phyloP scores from a whole-genome alignment of 2,888 invertebrate species.

The Cantharis flavilabris region DNA sequence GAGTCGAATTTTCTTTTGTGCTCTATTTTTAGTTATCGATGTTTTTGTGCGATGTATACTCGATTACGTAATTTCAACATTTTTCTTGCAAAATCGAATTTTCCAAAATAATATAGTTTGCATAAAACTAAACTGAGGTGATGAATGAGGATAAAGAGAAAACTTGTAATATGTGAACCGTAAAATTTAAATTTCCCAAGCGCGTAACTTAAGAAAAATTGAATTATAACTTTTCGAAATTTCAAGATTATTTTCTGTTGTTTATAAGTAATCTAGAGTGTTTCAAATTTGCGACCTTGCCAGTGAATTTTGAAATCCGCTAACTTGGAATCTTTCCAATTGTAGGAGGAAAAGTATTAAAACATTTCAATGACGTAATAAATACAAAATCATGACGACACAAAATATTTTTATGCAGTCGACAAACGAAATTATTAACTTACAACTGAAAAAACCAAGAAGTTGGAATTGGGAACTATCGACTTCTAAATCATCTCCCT shows the following conservation, averaged over 20 bases:
- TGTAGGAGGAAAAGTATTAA: constrained; percentile 3
- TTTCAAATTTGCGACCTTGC: constrained; percentile 7
- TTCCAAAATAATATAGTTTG: not conserved
- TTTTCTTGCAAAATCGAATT: not conserved
- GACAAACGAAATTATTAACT: constrained; percentile 61
- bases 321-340: constrained; percentile 12
- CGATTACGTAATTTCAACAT: not conserved
- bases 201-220: not conserved
- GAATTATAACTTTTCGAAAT: not conserved
- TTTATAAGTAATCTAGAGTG: not conserved
- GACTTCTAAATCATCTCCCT: constrained; percentile 66
- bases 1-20: not conserved
- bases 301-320: constrained; percentile 11
- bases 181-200: not conserved
- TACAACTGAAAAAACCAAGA: constrained; percentile 65
- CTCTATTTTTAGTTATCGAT: not conserved
- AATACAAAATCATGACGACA: not conserved
- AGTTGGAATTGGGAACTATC: constrained; percentile 68
- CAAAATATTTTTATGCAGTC: not conserved
- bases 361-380: constrained; percentile 4
- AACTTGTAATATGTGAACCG: not conserved
- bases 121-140: not conserved
- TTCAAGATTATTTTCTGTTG: not conserved
- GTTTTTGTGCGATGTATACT: not conserved
- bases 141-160: not conserved